Conservation (phyloP, 2,113 vertebrate genomes). For the Lepus americanus region DNA sequence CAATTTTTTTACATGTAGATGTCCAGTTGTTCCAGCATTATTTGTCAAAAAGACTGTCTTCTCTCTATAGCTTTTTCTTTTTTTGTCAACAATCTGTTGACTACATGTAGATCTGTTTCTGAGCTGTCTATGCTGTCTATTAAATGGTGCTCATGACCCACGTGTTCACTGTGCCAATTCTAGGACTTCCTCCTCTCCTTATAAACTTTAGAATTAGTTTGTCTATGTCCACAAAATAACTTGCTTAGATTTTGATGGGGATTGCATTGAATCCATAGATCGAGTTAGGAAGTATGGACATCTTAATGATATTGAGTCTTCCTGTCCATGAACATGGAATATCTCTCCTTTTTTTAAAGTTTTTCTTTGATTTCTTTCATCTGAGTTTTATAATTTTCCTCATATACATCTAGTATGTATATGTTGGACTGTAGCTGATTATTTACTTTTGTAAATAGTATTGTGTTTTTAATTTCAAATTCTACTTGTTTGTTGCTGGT, state of each 20-base stretch:
- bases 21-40: neutral
- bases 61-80: neutral
- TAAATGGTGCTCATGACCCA: too few relatives aligned
- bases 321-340: neutral
- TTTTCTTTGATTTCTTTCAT: neutral
- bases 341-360: neutral
- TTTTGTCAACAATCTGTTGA: neutral
- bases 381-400: conserved; percentile 3
- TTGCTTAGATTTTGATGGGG: neutral
- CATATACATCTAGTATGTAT: neutral
- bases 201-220: neutral
- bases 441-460: neutral
- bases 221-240: neutral
- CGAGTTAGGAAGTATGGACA: neutral
- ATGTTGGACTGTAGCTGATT: neutral
- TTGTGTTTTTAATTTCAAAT: neutral
- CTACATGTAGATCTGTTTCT: neutral
- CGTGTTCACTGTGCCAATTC: neutral
- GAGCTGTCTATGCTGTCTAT: neutral
- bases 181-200: neutral
- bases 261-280: neutral
- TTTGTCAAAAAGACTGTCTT: neutral
- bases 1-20: neutral
- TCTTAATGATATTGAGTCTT: neutral
- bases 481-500: neutral